phyloP scores from a whole-genome alignment of 2,113 vertebrate species.

The Engystomops pustulosus region DNA sequence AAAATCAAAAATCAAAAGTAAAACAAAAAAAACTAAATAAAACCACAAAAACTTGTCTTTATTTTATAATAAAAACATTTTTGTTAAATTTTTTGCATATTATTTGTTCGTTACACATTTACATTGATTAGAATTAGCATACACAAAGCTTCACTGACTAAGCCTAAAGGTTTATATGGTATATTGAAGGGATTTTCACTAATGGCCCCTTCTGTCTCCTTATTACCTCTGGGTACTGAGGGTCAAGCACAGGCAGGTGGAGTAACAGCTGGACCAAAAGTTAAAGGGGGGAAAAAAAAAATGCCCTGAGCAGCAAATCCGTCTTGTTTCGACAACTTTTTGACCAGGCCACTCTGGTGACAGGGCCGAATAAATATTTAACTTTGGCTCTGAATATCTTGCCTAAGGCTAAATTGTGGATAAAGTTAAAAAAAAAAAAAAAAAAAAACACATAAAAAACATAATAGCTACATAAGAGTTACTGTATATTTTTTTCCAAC shows the following conservation, averaged over 20 bases:
- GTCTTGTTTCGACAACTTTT: constrained; percentile 36
- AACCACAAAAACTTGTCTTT: no score
- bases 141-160: background rate
- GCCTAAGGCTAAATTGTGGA: background rate
- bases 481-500: background rate
- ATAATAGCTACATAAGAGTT: no score
- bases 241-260: constrained; percentile 45
- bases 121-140: background rate
- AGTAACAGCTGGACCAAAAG: constrained; percentile 51
- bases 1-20: no score
- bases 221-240: constrained; percentile 21
- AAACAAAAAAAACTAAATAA: no score
- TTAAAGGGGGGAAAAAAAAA: background rate
- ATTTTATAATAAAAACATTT: no score
- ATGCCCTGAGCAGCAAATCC: constrained; percentile 38
- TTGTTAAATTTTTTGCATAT: background rate
- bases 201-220: constrained; percentile 2
- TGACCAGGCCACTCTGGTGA: background rate
- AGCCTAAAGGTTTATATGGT: background rate
- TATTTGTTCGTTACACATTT: no score
- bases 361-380: background rate
- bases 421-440: background rate
- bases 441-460: no score
- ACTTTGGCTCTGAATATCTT: background rate
- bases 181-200: constrained; percentile 1